Base-by-base conservation (phyloP, 2,888 invertebrate genomes). In the Apodemia mormo region DNA sequence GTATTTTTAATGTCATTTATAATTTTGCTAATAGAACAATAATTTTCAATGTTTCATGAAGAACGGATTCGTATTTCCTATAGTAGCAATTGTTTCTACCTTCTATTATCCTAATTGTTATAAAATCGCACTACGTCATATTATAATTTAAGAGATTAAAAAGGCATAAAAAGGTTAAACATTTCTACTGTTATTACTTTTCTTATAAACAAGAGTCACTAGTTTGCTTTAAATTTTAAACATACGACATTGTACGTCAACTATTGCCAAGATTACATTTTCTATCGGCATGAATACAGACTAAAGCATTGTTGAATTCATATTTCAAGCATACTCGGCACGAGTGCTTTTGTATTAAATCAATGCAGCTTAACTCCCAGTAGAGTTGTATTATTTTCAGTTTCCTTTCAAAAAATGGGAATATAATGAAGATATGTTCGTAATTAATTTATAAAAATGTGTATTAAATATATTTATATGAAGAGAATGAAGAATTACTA, bases 261-360 rank as follows among this genome's bases (percentile, higher is more conserved):
- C 67, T 68, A 54, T 61, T 54, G 67, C 54, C 70, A 67, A 70
- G 64, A 70, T 70, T 68, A 68, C 67, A 70, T 67, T 70, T 68
- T 70, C 70, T 70, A 65, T 67, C 67, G 67, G 65, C 67, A 43
- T 70, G 64, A 54, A n/a, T 40, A 56, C 43, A 56, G 54, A 67
- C 40, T 68, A 56, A 65, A 40, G 65, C 65, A 68, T 70, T 70
- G 70, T 70, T 70, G 67, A 68, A 67, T 70, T 70, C 68, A 68
- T 68, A 68, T 68, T 68, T 70, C 68, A 70, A 70, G 70, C 65
- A 29, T 67, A 68, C 70, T 70, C 69, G 56, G 65, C 65, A 37
- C 64, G 65, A 70, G 70, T 12, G 67, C 56, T 65, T 40, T 64
- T 68, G 67, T 54, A 65, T 70, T 52, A 61, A 64, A 70, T 68